Evolutionary conservation across 1,140 invertebrate genomes (phyloP).

Genomic region (Colletes gigas): DNA sequence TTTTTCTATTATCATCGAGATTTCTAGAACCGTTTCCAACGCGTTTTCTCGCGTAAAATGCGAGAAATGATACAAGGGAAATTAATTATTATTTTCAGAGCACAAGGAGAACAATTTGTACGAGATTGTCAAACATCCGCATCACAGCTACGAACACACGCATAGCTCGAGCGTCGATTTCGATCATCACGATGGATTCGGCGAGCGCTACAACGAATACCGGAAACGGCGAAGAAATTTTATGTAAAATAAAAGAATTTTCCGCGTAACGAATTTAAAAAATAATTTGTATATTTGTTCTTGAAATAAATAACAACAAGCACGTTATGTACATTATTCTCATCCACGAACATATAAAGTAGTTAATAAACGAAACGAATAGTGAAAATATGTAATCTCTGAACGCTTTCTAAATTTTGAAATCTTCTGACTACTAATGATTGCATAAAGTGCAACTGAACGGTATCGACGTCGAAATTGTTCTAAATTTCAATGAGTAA

Average conservation of each 20-base stretch:
- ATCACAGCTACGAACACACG: slow-evolving; percentile 88
- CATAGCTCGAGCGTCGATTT: slow-evolving; percentile 88
- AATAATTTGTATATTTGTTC: neutral
- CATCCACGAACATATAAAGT: neutral
- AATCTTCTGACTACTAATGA: too few relatives aligned
- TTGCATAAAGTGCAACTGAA: too few relatives aligned
- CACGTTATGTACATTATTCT: too few relatives aligned
- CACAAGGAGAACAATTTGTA: slow-evolving; percentile 88
- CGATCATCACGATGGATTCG: slow-evolving; percentile 85
- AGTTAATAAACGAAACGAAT: neutral
- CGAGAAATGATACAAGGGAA: neutral
- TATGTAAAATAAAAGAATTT: too few relatives aligned
- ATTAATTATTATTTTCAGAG: slow-evolving; percentile 62
- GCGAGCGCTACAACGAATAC: slow-evolving; percentile 66
- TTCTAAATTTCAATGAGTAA: too few relatives aligned
- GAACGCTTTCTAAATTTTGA: too few relatives aligned
- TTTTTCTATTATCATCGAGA: neutral
- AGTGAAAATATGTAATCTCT: neutral
- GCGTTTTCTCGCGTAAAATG: too few relatives aligned
- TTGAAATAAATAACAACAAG: neutral
- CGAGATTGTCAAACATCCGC: slow-evolving; percentile 92
- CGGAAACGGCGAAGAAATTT: slow-evolving; percentile 17
- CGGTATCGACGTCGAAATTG: too few relatives aligned
- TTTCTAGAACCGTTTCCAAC: too few relatives aligned
- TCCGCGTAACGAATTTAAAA: neutral